Conservation (phyloP, 2,113 vertebrate genomes). For the Erpornis zantholeuca region DNA sequence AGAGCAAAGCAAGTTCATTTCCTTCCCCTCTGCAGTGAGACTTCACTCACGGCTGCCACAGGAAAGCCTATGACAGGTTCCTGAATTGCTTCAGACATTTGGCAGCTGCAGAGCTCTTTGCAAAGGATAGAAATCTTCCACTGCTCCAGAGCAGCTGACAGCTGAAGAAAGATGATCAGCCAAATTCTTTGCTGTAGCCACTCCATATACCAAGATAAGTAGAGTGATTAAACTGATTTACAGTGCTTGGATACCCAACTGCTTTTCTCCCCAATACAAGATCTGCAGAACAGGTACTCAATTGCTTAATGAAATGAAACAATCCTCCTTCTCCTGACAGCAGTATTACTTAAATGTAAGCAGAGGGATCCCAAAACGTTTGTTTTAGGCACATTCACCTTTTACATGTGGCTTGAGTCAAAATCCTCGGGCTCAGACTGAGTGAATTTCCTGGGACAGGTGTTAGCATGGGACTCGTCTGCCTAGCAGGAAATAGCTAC, state of each 20-base stretch:
- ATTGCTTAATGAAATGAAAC: neutral
- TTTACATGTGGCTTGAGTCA: neutral
- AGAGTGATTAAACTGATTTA: slow-evolving; percentile 28
- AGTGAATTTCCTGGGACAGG: neutral
- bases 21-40: neutral
- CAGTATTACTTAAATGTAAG: neutral
- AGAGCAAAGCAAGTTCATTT: slow-evolving; percentile 29
- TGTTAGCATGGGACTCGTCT: neutral
- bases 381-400: neutral
- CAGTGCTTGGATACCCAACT: neutral
- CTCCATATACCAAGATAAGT: neutral
- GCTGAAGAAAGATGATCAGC: slow-evolving; percentile 27
- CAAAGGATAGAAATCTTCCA: slow-evolving; percentile 5
- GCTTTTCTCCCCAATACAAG: neutral
- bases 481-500: neutral
- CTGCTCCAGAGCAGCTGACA: slow-evolving; percentile 6
- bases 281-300: neutral
- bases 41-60: neutral
- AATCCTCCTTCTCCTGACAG: neutral
- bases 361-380: neutral
- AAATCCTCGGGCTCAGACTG: neutral
- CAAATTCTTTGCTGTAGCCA: slow-evolving; percentile 12
- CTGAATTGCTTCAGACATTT: neutral
- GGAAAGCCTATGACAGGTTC: neutral
- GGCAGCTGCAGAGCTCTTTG: neutral